phyloP scores from a whole-genome alignment of 2,888 invertebrate genomes.

The Ophion obscuratus region DNA sequence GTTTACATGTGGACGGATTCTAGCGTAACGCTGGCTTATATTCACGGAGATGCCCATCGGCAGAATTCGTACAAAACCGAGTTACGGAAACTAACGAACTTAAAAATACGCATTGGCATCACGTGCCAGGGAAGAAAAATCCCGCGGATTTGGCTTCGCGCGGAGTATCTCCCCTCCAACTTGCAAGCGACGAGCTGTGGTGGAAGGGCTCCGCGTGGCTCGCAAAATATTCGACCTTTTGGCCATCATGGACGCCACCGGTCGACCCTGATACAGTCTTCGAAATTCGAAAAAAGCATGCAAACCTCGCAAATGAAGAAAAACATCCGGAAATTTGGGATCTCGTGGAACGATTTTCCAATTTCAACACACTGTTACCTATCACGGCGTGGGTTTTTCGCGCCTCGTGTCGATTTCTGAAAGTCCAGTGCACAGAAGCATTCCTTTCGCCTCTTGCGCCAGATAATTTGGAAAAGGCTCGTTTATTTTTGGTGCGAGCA shows the following conservation, averaged over 20 bases:
- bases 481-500: constrained; percentile 43
- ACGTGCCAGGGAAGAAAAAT: constrained; percentile 67
- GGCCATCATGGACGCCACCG: constrained; percentile 40
- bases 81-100: constrained; percentile 68
- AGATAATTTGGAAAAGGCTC: constrained; percentile 18
- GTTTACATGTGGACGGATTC: background rate
- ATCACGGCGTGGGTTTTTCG: constrained; percentile 34
- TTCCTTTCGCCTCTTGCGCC: background rate
- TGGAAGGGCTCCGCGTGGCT: constrained; percentile 60
- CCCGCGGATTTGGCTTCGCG: constrained; percentile 63
- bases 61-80: constrained; percentile 72
- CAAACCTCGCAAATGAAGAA: background rate
- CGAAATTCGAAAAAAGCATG: constrained; percentile 33
- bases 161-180: constrained; percentile 44
- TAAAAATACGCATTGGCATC: constrained; percentile 65
- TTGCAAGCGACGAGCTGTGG: constrained; percentile 40
- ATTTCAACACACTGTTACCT: constrained; percentile 16
- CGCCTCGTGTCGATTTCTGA: constrained; percentile 17
- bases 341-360: constrained; percentile 38
- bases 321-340: constrained; percentile 1
- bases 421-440: background rate
- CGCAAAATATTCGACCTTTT: constrained; percentile 21
- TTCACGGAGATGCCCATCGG: constrained; percentile 55
- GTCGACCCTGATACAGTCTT: constrained; percentile 5
- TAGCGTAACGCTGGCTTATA: constrained; percentile 9